Evolutionary conservation across 2,888 invertebrate genomes (phyloP).

Genomic region (Steromphala cineraria): DNA sequence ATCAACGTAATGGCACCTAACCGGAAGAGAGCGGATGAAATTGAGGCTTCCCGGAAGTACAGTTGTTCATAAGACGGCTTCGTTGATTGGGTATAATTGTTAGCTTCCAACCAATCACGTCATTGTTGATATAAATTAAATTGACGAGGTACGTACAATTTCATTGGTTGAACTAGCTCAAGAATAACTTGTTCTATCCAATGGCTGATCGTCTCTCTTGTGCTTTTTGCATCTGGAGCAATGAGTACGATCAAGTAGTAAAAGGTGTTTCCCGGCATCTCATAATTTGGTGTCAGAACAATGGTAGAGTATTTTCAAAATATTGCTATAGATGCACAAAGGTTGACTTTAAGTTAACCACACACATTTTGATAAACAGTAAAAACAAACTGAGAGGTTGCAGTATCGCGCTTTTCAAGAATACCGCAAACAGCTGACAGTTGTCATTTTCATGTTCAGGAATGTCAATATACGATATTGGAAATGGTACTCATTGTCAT

Average conservation of each 20-base stretch:
- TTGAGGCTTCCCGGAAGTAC: slow-evolving; percentile 3
- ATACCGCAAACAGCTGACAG: background rate
- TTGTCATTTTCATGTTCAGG: background rate
- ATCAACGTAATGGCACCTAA: slow-evolving; percentile 11
- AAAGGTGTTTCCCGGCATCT: slow-evolving; percentile 21
- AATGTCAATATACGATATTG: background rate
- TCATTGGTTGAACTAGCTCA: background rate
- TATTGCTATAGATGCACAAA: background rate
- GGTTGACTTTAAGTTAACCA: too few relatives aligned
- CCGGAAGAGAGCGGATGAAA: slow-evolving; percentile 10
- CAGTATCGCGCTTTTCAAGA: too few relatives aligned
- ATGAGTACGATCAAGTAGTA: background rate
- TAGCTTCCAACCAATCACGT: background rate
- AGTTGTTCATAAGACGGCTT: background rate
- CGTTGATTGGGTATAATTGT: background rate
- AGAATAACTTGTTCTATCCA: background rate
- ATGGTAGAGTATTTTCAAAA: background rate
- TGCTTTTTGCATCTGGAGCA: background rate
- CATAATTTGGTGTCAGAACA: slow-evolving; percentile 7
- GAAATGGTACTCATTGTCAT: too few relatives aligned
- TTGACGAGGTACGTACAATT: too few relatives aligned
- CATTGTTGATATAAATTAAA: too few relatives aligned
- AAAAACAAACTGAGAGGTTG: too few relatives aligned
- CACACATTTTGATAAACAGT: too few relatives aligned
- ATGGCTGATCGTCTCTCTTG: background rate